phyloP scores from a whole-genome alignment of 2,113 vertebrate species.

The Casuarius casuarius region DNA sequence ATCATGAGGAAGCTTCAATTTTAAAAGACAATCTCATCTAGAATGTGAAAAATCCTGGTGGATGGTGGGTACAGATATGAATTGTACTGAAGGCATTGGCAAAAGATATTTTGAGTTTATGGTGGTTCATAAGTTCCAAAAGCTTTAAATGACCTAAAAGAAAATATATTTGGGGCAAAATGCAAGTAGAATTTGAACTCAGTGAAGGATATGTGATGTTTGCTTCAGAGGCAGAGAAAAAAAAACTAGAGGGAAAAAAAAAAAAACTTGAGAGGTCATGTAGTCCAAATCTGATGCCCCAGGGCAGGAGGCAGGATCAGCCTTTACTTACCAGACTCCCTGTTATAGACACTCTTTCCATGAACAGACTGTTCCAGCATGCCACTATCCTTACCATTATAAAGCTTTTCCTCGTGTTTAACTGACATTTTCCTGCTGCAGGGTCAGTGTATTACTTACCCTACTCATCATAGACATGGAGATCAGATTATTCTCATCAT shows the following conservation, averaged over 20 bases:
- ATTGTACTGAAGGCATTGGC: not conserved
- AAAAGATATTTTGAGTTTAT: not conserved
- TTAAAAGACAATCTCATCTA: rapidly evolving
- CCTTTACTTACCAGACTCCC: not conserved
- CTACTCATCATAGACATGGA: not conserved
- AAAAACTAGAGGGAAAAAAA: not conserved
- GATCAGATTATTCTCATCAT: not conserved
- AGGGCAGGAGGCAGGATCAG: too few species aligned
- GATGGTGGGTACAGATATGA: not conserved
- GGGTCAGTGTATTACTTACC: not conserved
- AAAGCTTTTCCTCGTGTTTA: not conserved
- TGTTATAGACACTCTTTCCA: not conserved
- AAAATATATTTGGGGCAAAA: not conserved
- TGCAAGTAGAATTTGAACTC: not conserved
- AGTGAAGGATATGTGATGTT: not conserved
- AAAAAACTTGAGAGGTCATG: not conserved
- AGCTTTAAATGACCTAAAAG: not conserved
- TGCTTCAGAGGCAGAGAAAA: not conserved
- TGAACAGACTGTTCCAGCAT: not conserved
- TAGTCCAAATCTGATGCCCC: not conserved
- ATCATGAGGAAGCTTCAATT: not conserved
- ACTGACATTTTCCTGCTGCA: not conserved
- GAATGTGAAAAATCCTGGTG: too few species aligned
- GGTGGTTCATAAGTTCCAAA: not conserved
- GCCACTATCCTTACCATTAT: not conserved